Evolutionary conservation across 2,797 vertebrate species (phyloP), one percentile per base, ranked within the genome.

Genomic region (Spinus olivaceus): DNA sequence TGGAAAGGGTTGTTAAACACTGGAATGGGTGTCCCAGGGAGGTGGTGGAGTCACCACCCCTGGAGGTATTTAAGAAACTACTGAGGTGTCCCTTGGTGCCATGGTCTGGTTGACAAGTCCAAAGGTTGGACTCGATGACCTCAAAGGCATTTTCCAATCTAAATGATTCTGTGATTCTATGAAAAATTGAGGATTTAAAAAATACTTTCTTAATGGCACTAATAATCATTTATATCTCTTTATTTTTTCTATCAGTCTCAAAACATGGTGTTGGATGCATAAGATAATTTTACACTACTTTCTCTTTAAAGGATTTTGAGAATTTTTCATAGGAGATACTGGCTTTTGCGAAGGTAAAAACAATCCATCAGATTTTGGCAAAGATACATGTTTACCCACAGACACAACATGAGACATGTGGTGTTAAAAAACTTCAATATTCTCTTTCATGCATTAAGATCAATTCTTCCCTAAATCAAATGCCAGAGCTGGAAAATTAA

Each of bases 291-390:
- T 69, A 32, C 25, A 54, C 39, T 85, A n/a, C 23, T 85, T 85
- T 49, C 4, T 33, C 10, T 69, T 23, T 63, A 72, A 82, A 64
- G 6, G 2, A 46, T 77, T 96, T 78, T 63, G 15, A 73, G 25
- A 46, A 4, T 32, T 85, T 77, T 64, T 91, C 19, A 14, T 66
- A 37, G n/a, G 3, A 73, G 7, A 35, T 71, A 56, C 5, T 77
- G 63, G 65, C 11, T 65, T 63, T 63, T 51, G 10, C n/a, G 33
- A 89, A 76, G 27, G 23, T 9, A 53, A 63, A 91, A 93, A 39
- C 8, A 84, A 50, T 78, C 42, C 24, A 47, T 79, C 37, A 79
- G 60, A 82, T 70, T 79, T 82, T 92, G 73, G 44, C 32, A 88
- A 83, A 71, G 46, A 53, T 44, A 33, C 6, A 14, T 42, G 15